phyloP scores from a whole-genome alignment of 2,797 vertebrate species.

The Buphagus erythrorhynchus region DNA sequence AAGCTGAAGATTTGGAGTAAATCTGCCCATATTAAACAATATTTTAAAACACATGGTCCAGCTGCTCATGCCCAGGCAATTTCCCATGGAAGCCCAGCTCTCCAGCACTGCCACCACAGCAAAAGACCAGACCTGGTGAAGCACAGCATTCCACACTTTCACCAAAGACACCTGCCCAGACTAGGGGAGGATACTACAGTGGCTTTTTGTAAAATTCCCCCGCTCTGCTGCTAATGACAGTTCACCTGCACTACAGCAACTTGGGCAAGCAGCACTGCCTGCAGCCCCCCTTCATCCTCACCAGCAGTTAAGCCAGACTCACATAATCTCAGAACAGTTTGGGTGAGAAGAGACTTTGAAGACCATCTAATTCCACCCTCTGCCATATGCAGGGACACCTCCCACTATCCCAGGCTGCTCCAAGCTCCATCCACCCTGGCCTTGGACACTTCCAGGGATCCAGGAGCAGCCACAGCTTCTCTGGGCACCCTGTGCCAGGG shows the following conservation, averaged over 20 bases:
- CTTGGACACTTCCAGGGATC: not conserved
- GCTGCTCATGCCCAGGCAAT: fast-evolving
- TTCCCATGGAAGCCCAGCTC: not conserved
- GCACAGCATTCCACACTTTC: not conserved
- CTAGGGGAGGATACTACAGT: fast-evolving
- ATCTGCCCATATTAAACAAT: not conserved
- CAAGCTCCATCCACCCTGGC: not conserved
- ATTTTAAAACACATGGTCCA: not conserved
- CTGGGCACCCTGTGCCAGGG: not conserved
- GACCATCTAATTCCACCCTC: not conserved
- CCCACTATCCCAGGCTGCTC: not conserved
- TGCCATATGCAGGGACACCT: not conserved
- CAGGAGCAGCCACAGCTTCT: not conserved
- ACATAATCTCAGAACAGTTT: not conserved
- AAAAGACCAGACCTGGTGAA: not conserved
- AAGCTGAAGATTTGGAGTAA: not conserved
- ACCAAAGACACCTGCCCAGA: not conserved
- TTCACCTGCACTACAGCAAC: not conserved
- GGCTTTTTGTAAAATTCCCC: not conserved
- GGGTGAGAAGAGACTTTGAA: not conserved
- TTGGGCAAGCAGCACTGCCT: not conserved
- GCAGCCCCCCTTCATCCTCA: not conserved
- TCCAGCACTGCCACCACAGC: not conserved
- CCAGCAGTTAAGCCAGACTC: not conserved
- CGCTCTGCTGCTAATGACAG: not conserved